These are phyloP conservation scores for Ammospiza nelsoni DNA, from an alignment of 2,113 vertebrate genomes.

Conservation along the genomic window DNA sequence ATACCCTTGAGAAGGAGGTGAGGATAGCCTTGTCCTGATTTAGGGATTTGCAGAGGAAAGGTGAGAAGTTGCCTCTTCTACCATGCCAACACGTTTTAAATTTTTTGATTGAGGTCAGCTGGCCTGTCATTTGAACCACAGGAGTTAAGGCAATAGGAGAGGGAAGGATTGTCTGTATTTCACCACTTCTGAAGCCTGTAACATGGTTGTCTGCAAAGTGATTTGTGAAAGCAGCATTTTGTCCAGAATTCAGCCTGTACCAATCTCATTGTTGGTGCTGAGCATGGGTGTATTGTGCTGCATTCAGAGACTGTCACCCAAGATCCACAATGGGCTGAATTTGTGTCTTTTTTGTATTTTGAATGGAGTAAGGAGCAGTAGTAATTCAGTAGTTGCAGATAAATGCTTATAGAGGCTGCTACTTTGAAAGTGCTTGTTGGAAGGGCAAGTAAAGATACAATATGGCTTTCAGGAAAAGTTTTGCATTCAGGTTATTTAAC, in stretches of 20 bases:
- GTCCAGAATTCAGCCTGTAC: background rate
- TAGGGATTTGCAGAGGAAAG: background rate
- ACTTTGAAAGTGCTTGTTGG: background rate
- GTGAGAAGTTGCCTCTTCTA: background rate
- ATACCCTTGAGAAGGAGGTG: background rate
- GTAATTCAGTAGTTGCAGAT: background rate
- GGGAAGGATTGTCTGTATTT: background rate
- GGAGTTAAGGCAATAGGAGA: background rate
- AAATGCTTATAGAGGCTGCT: background rate
- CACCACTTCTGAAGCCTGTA: background rate
- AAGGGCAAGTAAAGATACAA: background rate
- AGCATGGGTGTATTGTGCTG: background rate
- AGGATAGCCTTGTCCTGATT: background rate
- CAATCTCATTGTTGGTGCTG: accelerated
- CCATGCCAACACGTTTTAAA: accelerated
- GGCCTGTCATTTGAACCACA: background rate
- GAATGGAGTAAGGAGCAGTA: background rate
- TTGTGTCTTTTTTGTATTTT: background rate
- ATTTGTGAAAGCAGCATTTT: background rate
- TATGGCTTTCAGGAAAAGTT: background rate
- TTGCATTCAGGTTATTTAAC: background rate
- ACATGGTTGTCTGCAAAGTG: background rate
- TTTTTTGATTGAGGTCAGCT: background rate
- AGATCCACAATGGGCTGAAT: background rate
- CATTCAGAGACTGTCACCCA: background rate